These are phyloP conservation scores for Harpagifer antarcticus DNA, from an alignment of 2,797 vertebrate species.

Conservation along the genomic window DNA sequence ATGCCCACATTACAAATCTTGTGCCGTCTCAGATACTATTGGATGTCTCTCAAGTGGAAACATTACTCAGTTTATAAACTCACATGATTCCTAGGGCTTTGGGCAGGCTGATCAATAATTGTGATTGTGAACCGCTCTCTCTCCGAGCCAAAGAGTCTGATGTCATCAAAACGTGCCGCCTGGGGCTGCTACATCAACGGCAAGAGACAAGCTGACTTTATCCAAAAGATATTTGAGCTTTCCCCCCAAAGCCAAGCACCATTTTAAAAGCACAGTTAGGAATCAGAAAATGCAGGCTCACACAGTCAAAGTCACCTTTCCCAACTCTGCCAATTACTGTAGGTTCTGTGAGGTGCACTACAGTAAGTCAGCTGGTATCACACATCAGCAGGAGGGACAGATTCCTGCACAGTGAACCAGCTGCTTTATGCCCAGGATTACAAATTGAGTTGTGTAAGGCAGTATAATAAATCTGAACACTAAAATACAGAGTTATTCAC, in stretches of 20 bases:
- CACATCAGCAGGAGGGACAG: conserved; percentile 62
- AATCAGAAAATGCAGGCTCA: conserved; percentile 54
- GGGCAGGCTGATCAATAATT: conserved; percentile 59
- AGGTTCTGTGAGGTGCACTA: conserved; percentile 61
- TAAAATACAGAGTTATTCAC: conserved; percentile 58
- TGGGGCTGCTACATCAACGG: conserved; percentile 26
- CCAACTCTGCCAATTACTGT: conserved; percentile 67
- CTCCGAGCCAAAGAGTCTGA: conserved; percentile 48
- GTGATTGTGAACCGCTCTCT: conserved; percentile 50
- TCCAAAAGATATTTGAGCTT: conserved; percentile 52
- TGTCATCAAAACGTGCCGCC: conserved; percentile 52
- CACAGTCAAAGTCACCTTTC: conserved; percentile 72
- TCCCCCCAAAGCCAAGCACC: conserved; percentile 30
- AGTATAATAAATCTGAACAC: conserved; percentile 43
- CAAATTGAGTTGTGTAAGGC: conserved; percentile 59
- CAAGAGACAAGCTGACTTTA: conserved; percentile 40
- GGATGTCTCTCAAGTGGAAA: conserved; percentile 53
- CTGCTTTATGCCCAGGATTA: conserved; percentile 54
- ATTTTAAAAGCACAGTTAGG: conserved; percentile 54
- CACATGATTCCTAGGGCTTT: conserved; percentile 50
- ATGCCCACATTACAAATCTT: conserved; percentile 48
- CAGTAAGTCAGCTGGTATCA: conserved; percentile 51
- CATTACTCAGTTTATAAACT: conserved; percentile 67
- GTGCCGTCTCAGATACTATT: conserved; percentile 27
- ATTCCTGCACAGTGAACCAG: conserved; percentile 54